These are phyloP conservation scores for Cynaeus angustus DNA, from an alignment of 2,888 invertebrate species.

Conservation along the genomic window DNA sequence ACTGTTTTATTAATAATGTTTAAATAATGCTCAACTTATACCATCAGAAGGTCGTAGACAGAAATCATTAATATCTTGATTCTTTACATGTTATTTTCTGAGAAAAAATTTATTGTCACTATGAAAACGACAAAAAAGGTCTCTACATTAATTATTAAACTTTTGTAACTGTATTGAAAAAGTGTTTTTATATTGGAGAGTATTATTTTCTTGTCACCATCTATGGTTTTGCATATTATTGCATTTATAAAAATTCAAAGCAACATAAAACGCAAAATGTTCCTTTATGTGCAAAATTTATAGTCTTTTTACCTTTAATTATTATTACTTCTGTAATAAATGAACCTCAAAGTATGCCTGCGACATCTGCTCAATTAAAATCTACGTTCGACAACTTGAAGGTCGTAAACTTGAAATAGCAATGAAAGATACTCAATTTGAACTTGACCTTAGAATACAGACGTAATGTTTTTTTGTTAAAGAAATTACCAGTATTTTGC, in stretches of 20 bases:
- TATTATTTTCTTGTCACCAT: not conserved
- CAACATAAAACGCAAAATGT: slow-evolving; percentile 4
- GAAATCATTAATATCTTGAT: too few relatives aligned
- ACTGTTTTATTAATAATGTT: too few relatives aligned
- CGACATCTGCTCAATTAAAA: slow-evolving; percentile 22
- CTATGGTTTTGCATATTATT: not conserved
- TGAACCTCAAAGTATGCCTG: slow-evolving; percentile 8
- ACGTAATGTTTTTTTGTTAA: slow-evolving; percentile 24
- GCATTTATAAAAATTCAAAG: not conserved
- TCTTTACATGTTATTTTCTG: too few relatives aligned
- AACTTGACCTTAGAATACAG: slow-evolving; percentile 39
- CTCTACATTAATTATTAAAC: too few relatives aligned
- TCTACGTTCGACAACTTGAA: slow-evolving; percentile 14
- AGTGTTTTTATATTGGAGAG: too few relatives aligned
- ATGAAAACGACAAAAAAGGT: too few relatives aligned
- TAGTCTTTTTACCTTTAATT: slow-evolving; percentile 5
- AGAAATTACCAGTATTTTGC: not conserved
- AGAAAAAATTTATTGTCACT: too few relatives aligned
- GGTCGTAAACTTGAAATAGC: slow-evolving; percentile 30
- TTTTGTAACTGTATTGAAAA: too few relatives aligned
- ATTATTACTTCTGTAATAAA: slow-evolving; percentile 18
- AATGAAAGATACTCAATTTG: slow-evolving; percentile 35
- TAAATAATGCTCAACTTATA: too few relatives aligned
- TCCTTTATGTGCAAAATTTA: not conserved
- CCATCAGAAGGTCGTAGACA: too few relatives aligned